phyloP scores from a whole-genome alignment of 2,888 invertebrate species.

The Oegoconia quadripuncta region DNA sequence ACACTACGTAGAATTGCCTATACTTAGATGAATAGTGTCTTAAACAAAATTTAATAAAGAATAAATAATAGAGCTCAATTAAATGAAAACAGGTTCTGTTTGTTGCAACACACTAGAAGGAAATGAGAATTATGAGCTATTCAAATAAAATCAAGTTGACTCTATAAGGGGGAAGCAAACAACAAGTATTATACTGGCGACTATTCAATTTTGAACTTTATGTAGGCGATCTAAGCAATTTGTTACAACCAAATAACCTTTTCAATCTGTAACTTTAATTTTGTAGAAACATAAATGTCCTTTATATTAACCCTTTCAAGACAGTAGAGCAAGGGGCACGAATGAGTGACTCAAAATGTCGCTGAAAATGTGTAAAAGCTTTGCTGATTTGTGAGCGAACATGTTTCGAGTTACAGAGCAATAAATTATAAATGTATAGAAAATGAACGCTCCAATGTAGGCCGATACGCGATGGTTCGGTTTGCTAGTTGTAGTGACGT shows the following conservation, averaged over 20 bases:
- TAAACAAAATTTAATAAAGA: slow-evolving; percentile 32
- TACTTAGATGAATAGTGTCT: slow-evolving; percentile 24
- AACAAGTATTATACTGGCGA: no score
- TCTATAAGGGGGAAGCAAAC: slow-evolving; percentile 13
- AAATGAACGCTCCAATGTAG: slow-evolving; percentile 62
- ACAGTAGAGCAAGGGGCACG: slow-evolving; percentile 25
- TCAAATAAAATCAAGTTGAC: slow-evolving; percentile 35
- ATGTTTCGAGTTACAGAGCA: slow-evolving; percentile 59
- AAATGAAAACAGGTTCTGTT: slow-evolving; percentile 43
- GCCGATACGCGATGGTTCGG: slow-evolving; percentile 33
- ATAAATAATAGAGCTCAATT: slow-evolving; percentile 24
- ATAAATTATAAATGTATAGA: slow-evolving; percentile 66
- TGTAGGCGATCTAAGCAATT: no score
- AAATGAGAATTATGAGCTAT: slow-evolving; percentile 45
- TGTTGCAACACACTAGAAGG: slow-evolving; percentile 24
- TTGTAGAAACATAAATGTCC: slow-evolving; percentile 26
- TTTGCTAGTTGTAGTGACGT: slow-evolving; percentile 43
- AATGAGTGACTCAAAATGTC: slow-evolving; percentile 43
- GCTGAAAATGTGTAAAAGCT: slow-evolving; percentile 52
- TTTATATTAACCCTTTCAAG: slow-evolving; percentile 40
- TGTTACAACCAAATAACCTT: no score
- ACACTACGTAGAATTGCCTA: no score
- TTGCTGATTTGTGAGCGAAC: slow-evolving; percentile 57
- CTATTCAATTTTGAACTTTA: no score
- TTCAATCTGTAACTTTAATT: background rate